These are phyloP conservation scores for Ceratotherium simum DNA, from an alignment of 2,113 vertebrate species.

Conservation along the genomic window DNA sequence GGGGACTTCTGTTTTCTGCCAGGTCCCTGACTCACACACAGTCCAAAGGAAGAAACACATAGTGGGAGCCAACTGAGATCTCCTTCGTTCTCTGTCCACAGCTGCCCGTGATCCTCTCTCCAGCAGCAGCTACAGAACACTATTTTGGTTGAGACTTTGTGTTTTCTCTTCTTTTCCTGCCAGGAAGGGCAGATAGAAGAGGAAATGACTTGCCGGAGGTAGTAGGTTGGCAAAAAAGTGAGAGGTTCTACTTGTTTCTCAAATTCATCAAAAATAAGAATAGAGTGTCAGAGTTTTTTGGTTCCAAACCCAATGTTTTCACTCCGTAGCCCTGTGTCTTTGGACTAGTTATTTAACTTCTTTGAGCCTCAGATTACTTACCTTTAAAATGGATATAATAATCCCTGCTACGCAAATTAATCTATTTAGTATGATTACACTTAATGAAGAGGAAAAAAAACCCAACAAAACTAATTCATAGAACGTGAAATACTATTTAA, in stretches of 20 bases:
- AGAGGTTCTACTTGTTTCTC: not conserved
- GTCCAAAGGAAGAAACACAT: not conserved
- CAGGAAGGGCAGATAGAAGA: not conserved
- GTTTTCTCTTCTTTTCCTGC: not conserved
- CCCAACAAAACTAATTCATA: not conserved
- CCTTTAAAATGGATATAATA: constrained; percentile 41
- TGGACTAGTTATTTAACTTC: not conserved
- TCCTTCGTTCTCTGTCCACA: too few relatives aligned
- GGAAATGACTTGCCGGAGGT: not conserved
- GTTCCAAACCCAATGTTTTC: not conserved
- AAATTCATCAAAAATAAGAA: not conserved
- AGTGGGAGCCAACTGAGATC: not conserved
- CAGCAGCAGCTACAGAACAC: not conserved
- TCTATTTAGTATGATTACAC: constrained; percentile 10
- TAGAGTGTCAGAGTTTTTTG: not conserved
- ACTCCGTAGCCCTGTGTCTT: not conserved
- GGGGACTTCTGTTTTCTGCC: not conserved
- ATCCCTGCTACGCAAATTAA: not conserved
- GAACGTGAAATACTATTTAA: not conserved
- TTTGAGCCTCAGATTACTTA: not conserved
- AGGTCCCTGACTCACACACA: not conserved
- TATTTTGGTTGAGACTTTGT: not conserved
- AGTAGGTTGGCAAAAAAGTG: not conserved
- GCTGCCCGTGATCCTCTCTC: not conserved
- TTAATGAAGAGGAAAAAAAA: not conserved